Percentiles rank a stretch among this genome's conserved stretches.
Conservation (phyloP, 1,140 invertebrate species). For the Zophobas morio region DNA sequence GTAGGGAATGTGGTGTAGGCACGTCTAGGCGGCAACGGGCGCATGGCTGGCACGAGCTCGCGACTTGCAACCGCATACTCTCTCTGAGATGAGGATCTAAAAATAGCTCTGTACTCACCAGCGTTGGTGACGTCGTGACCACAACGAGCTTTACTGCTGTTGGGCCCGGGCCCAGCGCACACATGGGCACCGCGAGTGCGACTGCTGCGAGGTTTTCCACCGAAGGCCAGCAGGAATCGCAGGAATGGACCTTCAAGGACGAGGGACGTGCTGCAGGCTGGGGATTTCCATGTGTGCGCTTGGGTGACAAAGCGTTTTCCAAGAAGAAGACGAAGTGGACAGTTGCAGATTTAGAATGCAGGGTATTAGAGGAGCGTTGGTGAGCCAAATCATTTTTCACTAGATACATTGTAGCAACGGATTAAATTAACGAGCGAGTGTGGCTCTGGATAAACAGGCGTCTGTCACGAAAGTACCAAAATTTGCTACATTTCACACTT, state of each 20-base stretch:
- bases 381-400: too few relatives aligned
- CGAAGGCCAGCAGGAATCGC: background rate
- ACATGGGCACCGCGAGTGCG: background rate
- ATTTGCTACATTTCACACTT: too few relatives aligned
- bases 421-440: too few relatives aligned
- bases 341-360: too few relatives aligned
- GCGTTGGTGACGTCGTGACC: conserved; percentile 28
- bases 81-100: conserved; percentile 36
- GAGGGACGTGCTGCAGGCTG: background rate
- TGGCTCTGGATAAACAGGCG: too few relatives aligned
- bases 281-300: too few relatives aligned
- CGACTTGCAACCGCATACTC: conserved; percentile 36
- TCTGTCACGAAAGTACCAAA: too few relatives aligned
- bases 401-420: too few relatives aligned
- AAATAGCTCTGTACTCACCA: conserved; percentile 10
- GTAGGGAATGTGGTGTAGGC: conserved; percentile 48
- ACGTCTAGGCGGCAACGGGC: conserved; percentile 44
- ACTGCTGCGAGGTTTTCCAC: background rate
- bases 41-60: conserved; percentile 47
- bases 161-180: conserved; percentile 20
- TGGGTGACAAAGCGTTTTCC: too few relatives aligned
- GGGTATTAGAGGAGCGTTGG: too few relatives aligned
- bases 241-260: background rate
- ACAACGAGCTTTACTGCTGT: conserved; percentile 16
- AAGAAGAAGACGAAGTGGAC: too few relatives aligned